Percentiles rank a stretch among this genome's conserved stretches.
These are phyloP conservation scores for Acropora tenuis DNA, from an alignment of 64 coral and sea anemone genomes.

Conservation along the genomic window DNA sequence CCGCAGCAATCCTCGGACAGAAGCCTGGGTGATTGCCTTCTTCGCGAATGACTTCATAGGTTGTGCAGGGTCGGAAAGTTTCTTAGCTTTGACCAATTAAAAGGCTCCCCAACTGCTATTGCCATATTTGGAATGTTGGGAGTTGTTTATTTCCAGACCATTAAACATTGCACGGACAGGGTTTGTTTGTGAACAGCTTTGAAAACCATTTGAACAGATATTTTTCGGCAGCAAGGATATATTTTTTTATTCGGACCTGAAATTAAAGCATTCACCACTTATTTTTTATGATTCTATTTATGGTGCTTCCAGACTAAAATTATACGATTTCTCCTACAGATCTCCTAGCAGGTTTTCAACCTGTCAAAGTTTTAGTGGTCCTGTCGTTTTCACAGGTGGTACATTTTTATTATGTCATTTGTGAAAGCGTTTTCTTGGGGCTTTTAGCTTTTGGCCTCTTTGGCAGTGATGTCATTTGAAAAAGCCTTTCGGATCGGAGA, in stretches of 20 bases:
- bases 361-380: slow-evolving; percentile 1
- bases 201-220: background rate
- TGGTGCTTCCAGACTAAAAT: background rate
- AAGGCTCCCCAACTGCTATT: background rate
- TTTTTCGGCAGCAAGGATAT: background rate
- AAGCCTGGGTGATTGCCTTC: slow-evolving; percentile 43
- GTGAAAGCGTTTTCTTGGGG: background rate
- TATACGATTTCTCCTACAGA: background rate
- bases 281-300: too few relatives aligned
- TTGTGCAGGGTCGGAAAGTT: slow-evolving; percentile 30
- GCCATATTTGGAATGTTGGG: slow-evolving; percentile 44
- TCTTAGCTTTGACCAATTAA: slow-evolving; percentile 38
- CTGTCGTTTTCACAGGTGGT: slow-evolving; percentile 10
- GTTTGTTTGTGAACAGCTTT: background rate
- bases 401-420: slow-evolving; percentile 50
- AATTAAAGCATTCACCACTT: background rate
- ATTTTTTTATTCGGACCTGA: background rate
- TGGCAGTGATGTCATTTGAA: slow-evolving; percentile 23
- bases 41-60: slow-evolving; percentile 69
- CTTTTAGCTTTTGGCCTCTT: slow-evolving; percentile 1
- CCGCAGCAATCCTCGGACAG: slow-evolving; percentile 22
- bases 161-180: background rate
- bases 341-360: background rate
- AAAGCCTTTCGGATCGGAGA: background rate
- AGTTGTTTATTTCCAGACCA: slow-evolving; percentile 24